phyloP scores from a whole-genome alignment of 2,113 vertebrate species.

The Sander vitreus region DNA sequence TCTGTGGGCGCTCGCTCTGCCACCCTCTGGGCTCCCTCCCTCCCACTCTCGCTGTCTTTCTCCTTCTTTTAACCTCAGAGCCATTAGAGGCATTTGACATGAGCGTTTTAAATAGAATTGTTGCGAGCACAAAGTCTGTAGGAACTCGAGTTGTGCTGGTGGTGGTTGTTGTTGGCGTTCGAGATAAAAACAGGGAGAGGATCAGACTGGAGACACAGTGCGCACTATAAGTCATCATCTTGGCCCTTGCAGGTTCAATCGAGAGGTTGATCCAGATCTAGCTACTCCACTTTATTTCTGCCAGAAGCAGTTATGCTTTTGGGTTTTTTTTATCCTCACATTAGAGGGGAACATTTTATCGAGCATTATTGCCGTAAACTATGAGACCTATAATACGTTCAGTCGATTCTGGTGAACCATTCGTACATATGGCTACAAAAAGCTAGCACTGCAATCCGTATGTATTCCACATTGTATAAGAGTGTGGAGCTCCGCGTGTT shows the following conservation, averaged over 20 bases:
- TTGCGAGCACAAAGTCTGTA: constrained; percentile 56
- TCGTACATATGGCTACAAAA: too few species aligned
- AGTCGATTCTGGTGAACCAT: too few species aligned
- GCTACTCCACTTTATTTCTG: constrained; percentile 43
- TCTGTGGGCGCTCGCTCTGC: constrained; percentile 69
- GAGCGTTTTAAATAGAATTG: constrained; percentile 73
- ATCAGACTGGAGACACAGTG: constrained; percentile 15
- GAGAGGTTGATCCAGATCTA: constrained; percentile 34
- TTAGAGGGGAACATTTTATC: constrained; percentile 18
- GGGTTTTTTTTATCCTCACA: constrained; percentile 32
- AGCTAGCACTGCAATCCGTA: too few species aligned
- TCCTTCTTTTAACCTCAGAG: constrained; percentile 72
- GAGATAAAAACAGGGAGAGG: constrained; percentile 25
- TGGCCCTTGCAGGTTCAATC: constrained; percentile 29
- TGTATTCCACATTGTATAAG: too few species aligned
- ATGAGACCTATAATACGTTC: neutral
- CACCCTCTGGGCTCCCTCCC: constrained; percentile 58
- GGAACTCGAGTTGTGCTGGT: constrained; percentile 31
- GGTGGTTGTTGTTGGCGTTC: constrained; percentile 31
- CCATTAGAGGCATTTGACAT: constrained; percentile 68
- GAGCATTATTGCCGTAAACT: neutral
- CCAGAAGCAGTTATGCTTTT: constrained; percentile 48
- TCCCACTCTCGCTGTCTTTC: constrained; percentile 59
- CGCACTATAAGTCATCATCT: constrained; percentile 48
- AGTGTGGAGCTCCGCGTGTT: too few species aligned